Evolutionary conservation across 2,797 vertebrate species (phyloP).

Genomic region (Phrynocephalus guinanensis): DNA sequence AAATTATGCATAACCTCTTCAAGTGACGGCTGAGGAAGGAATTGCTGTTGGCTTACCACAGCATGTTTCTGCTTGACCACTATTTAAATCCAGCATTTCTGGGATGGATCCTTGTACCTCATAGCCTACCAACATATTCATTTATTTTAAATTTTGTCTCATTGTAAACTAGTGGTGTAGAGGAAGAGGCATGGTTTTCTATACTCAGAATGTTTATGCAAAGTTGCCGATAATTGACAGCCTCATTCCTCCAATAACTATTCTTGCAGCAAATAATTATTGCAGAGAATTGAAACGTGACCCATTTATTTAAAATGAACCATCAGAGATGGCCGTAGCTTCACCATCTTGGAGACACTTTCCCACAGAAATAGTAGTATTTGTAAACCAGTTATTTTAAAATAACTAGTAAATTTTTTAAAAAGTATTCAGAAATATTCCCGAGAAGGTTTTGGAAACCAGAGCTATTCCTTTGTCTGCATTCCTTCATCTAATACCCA

Average conservation of each 20-base stretch:
- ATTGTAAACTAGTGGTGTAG: neutral
- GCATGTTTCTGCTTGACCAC: conserved; percentile 68
- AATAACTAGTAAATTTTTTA: neutral
- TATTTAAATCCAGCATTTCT: conserved; percentile 69
- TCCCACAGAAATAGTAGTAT: neutral
- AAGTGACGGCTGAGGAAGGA: conserved; percentile 55
- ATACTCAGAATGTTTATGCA: neutral
- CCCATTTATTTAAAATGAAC: neutral
- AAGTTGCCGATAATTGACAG: neutral
- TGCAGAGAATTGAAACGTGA: neutral
- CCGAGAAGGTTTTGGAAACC: neutral
- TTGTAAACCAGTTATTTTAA: neutral
- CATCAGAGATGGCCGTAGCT: neutral
- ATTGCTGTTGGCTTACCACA: conserved; percentile 69
- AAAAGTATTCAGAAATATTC: neutral
- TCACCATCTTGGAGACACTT: neutral
- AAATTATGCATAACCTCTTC: conserved; percentile 34
- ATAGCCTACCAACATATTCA: conserved; percentile 40
- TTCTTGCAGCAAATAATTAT: neutral
- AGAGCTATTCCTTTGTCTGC: neutral
- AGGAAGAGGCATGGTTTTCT: neutral
- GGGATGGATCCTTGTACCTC: conserved; percentile 55
- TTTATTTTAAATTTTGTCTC: neutral
- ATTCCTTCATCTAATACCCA: neutral
- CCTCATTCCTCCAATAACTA: neutral